phyloP scores from a whole-genome alignment of 2,113 vertebrate species.

The Cricetomys ansorgei region DNA sequence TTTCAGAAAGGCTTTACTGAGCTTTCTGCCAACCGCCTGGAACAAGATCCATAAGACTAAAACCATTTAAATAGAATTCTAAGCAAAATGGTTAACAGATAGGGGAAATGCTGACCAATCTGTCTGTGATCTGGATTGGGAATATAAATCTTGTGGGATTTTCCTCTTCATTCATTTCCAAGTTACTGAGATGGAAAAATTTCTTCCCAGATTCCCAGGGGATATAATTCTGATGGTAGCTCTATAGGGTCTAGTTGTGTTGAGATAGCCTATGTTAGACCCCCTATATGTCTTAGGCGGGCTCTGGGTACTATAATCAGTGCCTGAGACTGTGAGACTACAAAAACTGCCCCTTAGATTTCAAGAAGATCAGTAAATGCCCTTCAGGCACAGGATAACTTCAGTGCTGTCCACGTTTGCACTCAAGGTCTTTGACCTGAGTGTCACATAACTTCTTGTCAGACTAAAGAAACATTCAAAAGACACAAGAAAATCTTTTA shows the following conservation, averaged over 20 bases:
- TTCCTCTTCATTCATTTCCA: background rate
- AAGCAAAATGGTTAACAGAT: background rate
- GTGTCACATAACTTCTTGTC: background rate
- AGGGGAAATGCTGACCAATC: background rate
- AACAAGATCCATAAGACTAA: background rate
- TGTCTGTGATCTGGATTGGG: background rate
- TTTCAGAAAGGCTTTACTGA: background rate
- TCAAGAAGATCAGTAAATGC: slow-evolving; percentile 24
- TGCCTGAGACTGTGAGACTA: background rate
- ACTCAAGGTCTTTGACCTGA: background rate
- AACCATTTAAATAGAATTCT: slow-evolving; percentile 2
- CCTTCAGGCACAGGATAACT: background rate
- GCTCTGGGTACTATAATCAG: background rate
- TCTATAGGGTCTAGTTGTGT: background rate
- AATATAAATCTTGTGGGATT: background rate
- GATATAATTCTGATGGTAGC: background rate
- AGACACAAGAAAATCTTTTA: background rate
- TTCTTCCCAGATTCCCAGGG: background rate
- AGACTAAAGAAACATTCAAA: background rate
- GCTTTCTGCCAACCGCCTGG: background rate
- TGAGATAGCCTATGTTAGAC: background rate
- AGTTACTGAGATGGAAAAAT: background rate
- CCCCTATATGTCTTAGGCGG: background rate
- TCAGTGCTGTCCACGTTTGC: background rate
- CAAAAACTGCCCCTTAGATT: background rate